Conservation (phyloP, 2,113 vertebrate genomes). For the Gopherus evgoodei region DNA sequence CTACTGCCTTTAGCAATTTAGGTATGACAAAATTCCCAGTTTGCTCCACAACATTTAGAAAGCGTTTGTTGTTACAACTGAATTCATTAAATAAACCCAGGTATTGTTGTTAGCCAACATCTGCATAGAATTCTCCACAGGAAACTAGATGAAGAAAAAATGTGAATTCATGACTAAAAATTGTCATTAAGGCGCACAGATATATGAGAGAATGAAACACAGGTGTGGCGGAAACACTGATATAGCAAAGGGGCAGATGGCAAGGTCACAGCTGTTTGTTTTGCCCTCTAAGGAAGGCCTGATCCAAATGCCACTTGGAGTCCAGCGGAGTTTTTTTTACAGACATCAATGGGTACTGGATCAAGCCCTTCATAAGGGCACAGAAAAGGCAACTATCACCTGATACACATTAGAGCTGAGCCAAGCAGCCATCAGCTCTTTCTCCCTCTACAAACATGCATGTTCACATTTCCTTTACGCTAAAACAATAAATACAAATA, state of each 20-base stretch:
- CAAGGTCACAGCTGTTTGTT: background rate
- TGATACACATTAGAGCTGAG: background rate
- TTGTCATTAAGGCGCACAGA: background rate
- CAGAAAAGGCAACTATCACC: background rate
- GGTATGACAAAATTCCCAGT: background rate
- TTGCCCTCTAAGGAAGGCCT: background rate
- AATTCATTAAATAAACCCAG: slow-evolving; percentile 1
- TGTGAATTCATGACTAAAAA: background rate
- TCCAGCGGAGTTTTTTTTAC: background rate
- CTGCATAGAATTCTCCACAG: background rate
- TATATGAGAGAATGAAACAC: background rate
- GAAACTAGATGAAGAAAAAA: background rate
- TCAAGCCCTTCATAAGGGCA: background rate
- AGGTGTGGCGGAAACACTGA: background rate
- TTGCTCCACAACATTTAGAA: background rate
- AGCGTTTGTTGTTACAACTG: background rate
- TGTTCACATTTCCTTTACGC: background rate
- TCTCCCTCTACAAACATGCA: background rate
- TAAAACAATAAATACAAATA: background rate
- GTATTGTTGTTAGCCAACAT: background rate
- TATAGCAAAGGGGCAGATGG: background rate
- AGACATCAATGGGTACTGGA: accelerated
- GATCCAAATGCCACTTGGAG: background rate
- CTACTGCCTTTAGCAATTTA: background rate
- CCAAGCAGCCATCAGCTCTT: background rate